Base-by-base conservation (phyloP, 2,113 vertebrate species). In the Oreochromis spilurus region DNA sequence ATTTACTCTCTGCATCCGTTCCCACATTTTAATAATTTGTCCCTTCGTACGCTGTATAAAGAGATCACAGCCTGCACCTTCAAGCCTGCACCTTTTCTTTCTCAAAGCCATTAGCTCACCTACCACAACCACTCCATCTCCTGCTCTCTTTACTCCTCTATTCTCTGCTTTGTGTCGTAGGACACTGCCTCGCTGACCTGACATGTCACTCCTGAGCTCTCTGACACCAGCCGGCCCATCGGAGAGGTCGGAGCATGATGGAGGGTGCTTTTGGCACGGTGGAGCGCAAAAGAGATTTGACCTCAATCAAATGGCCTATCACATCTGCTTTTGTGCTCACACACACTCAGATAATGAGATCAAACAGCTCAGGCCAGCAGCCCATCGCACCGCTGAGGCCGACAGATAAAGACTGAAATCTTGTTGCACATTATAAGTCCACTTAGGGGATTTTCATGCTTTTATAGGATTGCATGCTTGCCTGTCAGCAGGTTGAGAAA, bases 21-120 rank as follows among this genome's bases (percentile, higher is more conserved):
- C 95, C 96, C 93, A 93, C 92, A 96, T 97, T 97, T 95, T 95
- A 96, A 97, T 97, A 91, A 91, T 90, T 90, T 89, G 91, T 94
- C 62, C 89, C 91, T 89, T 82, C 87, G 84, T 94, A 95, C 94
- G 93, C 91, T 93, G 92, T 81, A 86, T 93, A 90, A 96, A 94
- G 93, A 94, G 91, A 95, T 94, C 94, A 94, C 85, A 91, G 89
- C 65, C 80, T 85, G 87, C 29, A 67, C 86, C 81, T 81, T 90
- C 85, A 55, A 87, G 89, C 62, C 75, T 83, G 89, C n/a, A 67
- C 86, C 80, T 81, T 89, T 88, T 92, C 87, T 88, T 85, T 87
- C 87, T 92, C 88, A 89, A 83, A 93, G 87, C 92, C 90, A 93
- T 95, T 91, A 94, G 92, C 94, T 95, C 89, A 91, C 85, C 92